These are phyloP conservation scores for Macheiramphus alcinus DNA, from an alignment of 2,113 vertebrate species.

Conservation along the genomic window DNA sequence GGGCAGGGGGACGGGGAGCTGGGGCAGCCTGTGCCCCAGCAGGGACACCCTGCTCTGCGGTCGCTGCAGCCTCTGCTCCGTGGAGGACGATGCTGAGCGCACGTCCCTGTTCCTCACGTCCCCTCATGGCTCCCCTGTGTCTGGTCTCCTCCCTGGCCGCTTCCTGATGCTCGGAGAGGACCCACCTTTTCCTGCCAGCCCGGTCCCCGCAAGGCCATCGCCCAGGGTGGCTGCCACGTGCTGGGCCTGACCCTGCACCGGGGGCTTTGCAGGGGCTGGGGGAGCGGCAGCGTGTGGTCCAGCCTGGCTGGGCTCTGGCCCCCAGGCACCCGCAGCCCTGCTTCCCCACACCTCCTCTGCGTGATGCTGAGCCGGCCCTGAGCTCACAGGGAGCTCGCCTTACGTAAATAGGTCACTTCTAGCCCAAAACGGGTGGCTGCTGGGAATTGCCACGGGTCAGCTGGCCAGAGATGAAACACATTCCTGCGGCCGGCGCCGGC, in stretches of 20 bases:
- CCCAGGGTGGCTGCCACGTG: not conserved
- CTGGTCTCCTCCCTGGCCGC: slow-evolving; percentile 1
- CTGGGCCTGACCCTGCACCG: fast-evolving
- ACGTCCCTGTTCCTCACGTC: not conserved
- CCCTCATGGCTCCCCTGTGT: not conserved
- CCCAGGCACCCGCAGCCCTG: not conserved
- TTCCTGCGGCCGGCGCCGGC: not conserved
- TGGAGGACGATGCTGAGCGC: not conserved
- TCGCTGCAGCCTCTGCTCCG: not conserved
- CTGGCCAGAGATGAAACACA: not conserved
- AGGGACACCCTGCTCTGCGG: not conserved
- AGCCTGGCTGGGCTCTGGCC: not conserved
- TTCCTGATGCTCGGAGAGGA: not conserved
- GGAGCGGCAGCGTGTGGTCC: fast-evolving
- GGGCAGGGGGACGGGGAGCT: not conserved
- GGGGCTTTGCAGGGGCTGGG: not conserved
- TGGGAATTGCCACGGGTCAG: not conserved
- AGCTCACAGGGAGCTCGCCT: not conserved
- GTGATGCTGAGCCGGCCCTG: fast-evolving
- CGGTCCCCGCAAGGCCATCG: not conserved
- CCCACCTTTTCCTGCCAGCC: slow-evolving; percentile 50
- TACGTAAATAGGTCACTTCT: not conserved
- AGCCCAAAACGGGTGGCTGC: not conserved
- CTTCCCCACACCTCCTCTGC: fast-evolving
- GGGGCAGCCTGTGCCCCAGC: not conserved